These are phyloP conservation scores for Mormyrus lacerda DNA, from an alignment of 2,113 vertebrate species.

Conservation along the genomic window DNA sequence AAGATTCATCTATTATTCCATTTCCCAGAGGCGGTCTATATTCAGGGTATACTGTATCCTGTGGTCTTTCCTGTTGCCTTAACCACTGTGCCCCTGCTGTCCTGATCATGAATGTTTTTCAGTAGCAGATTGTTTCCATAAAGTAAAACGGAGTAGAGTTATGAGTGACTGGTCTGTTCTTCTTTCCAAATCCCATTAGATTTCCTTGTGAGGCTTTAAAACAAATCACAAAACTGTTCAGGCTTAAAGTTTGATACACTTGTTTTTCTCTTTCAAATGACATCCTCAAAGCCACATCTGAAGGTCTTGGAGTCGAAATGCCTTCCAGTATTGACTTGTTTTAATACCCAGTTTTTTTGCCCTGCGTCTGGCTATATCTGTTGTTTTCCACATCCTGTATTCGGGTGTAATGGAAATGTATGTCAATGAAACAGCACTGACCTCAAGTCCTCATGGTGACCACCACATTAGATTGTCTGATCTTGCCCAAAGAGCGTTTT, in stretches of 20 bases:
- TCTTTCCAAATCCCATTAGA: conserved; percentile 3
- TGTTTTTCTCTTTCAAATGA: background rate
- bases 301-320: background rate
- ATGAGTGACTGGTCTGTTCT: background rate
- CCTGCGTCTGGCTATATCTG: background rate
- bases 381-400: background rate
- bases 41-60: background rate
- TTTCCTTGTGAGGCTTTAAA: background rate
- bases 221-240: conserved; percentile 9
- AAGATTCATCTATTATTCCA: background rate
- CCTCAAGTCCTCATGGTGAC: conserved; percentile 7
- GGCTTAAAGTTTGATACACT: background rate
- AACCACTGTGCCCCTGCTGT: background rate
- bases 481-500: conserved; percentile 24
- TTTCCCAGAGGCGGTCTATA: background rate
- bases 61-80: background rate
- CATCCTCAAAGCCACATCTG: background rate
- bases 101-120: background rate
- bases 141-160: background rate
- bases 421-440: background rate
- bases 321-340: conserved; percentile 5
- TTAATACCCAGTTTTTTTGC: background rate
- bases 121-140: background rate
- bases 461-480: conserved; percentile 12
- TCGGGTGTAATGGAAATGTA: background rate